Percentiles rank a stretch among this genome's conserved stretches.
phyloP scores from a whole-genome alignment of 2,113 vertebrate species.

The Psophia crepitans region DNA sequence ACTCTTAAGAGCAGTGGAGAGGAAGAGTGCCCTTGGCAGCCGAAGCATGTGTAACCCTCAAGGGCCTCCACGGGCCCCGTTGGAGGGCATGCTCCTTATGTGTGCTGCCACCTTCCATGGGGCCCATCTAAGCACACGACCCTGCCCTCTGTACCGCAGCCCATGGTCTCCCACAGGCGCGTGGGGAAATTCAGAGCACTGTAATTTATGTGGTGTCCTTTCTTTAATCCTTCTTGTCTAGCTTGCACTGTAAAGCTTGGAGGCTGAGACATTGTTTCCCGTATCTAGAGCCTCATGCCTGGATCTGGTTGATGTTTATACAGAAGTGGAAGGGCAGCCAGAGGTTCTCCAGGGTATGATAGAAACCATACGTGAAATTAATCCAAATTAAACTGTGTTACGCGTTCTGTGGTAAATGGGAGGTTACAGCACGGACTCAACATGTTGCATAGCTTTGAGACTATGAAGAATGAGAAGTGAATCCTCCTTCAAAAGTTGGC shows the following conservation, averaged over 20 bases:
- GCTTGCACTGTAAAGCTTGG: background rate
- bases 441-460: background rate
- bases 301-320: background rate
- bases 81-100: background rate
- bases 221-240: background rate
- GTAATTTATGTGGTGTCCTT: background rate
- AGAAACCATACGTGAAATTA: background rate
- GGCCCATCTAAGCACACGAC: accelerated
- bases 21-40: background rate
- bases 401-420: background rate
- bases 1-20: background rate
- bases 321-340: background rate
- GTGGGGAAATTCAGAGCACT: background rate
- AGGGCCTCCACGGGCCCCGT: too few relatives aligned
- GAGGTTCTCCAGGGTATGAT: background rate
- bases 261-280: background rate
- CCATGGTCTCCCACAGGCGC: accelerated
- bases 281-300: background rate
- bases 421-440: background rate
- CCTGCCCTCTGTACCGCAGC: background rate
- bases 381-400: background rate
- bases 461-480: background rate
- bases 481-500: background rate
- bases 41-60: accelerated
- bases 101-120: too few relatives aligned